phyloP scores from a whole-genome alignment of 2,113 vertebrate genomes.

The Phyllostomus hastatus region DNA sequence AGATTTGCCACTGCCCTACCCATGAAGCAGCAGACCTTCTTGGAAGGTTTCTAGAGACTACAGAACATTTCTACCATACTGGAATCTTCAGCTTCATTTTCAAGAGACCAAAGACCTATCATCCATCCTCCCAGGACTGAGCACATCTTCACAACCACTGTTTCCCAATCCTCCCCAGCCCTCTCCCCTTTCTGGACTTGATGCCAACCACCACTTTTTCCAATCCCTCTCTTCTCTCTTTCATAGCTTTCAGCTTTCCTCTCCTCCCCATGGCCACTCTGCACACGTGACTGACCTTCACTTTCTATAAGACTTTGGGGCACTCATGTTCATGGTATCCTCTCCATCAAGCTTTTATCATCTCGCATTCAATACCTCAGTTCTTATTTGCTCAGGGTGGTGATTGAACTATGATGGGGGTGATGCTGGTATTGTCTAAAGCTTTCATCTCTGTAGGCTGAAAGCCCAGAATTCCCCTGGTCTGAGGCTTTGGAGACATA shows the following conservation, averaged over 20 bases:
- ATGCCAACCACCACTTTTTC: neutral
- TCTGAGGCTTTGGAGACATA: neutral
- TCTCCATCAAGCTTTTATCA: neutral
- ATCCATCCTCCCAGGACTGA: neutral
- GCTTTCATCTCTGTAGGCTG: neutral
- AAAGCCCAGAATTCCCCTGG: neutral
- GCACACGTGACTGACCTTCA: fast-evolving
- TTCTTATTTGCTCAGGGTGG: neutral
- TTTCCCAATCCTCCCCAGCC: neutral
- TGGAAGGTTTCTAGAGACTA: neutral
- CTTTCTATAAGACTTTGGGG: neutral
- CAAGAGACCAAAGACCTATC: neutral
- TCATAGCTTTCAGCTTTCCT: neutral
- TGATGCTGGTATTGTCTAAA: neutral
- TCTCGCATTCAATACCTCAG: neutral
- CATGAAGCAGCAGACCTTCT: neutral
- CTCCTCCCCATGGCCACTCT: neutral
- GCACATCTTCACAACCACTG: neutral
- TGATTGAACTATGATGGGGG: neutral
- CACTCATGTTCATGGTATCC: neutral
- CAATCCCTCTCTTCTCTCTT: neutral
- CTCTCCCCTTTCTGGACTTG: neutral
- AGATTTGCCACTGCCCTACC: neutral
- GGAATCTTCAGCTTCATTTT: neutral
- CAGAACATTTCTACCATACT: neutral